Base-by-base conservation (phyloP, 1,140 invertebrate species). In the Aphidius gifuensis region DNA sequence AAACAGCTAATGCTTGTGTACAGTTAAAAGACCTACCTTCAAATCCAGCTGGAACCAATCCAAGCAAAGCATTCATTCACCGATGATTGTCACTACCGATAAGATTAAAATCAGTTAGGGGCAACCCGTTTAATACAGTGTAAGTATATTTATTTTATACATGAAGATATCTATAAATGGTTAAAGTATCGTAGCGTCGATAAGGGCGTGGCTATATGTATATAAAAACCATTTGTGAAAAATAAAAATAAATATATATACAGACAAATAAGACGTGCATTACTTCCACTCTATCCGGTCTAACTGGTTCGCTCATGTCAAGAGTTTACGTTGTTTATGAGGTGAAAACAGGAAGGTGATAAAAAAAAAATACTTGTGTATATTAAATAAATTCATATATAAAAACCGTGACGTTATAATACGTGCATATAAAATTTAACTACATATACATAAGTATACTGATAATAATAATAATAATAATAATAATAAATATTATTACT, bases 271-370 rank as follows among this genome's bases (percentile, higher is more conserved):
- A 55, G 43, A 11, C 40, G 40, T 55, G 53, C 50, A 55, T 47
- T 62, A 21, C 61, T 68, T 51, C 62, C 61, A 68, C 62, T 66
- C 64, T 66, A 56, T 60, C 54, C 53, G 45, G 40, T 50, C 38
- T 56, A 68, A 68, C 65, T 66, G 65, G 62, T 68, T 68, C 16
- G 32, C 43, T 11, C 9, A 43, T 42, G 39, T 43, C 9, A n/a
- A n/a, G 53, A 43, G 53, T 55, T 55, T 55, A 55, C 40, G 11
- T 32, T 16, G 38, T 43, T 6, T 42, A 32, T 38, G 51, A 55
- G 40, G 53, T 55, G 53, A 55, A 38, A 40, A 55, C 42, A 11
- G 9, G 43, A 44, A 44, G 7, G 43, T 11, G 9, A 16, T 42
- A 55, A 16, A 55, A 55, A 55, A 11, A 11, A 7, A 44, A 44